phyloP scores from a whole-genome alignment of 2,797 vertebrate genomes.

The Ispidina lecontei region DNA sequence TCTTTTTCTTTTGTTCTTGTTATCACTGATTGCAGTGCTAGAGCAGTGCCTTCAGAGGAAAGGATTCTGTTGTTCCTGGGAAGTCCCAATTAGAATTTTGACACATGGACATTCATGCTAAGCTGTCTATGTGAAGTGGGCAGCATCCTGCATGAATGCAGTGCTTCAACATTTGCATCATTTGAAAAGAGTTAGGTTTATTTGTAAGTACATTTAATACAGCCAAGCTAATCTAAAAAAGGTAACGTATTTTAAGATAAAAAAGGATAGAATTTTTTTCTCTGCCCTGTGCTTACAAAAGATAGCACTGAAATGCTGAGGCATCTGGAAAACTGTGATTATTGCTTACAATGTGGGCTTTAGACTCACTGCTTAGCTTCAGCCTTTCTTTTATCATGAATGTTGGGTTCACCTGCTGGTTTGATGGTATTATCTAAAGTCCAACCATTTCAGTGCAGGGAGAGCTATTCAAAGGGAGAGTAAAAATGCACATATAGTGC shows the following conservation, averaged over 20 bases:
- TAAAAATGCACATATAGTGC: not conserved
- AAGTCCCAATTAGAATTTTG: not conserved
- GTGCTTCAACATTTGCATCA: not conserved
- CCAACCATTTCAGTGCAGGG: not conserved
- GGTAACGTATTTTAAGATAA: slow-evolving; percentile 21
- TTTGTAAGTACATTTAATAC: not conserved
- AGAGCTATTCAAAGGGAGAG: not conserved
- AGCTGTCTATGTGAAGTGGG: not conserved
- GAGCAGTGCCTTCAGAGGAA: not conserved
- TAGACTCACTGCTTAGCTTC: not conserved
- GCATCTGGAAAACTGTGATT: slow-evolving; percentile 17
- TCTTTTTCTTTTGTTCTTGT: not conserved
- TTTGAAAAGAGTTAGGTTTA: not conserved
- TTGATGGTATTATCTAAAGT: not conserved
- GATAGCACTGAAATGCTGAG: not conserved
- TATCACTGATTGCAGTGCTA: not conserved
- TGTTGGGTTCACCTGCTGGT: not conserved
- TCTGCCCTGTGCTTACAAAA: not conserved
- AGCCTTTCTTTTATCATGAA: not conserved
- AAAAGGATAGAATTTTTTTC: not conserved
- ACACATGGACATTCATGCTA: not conserved
- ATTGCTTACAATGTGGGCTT: slow-evolving; percentile 9
- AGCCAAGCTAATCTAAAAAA: not conserved
- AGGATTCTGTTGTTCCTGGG: not conserved
- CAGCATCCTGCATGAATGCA: not conserved